Percentiles rank a stretch among this genome's conserved stretches.
Evolutionary conservation across 1,140 invertebrate genomes (phyloP).

Genomic region (Asbolus verrucosus): DNA sequence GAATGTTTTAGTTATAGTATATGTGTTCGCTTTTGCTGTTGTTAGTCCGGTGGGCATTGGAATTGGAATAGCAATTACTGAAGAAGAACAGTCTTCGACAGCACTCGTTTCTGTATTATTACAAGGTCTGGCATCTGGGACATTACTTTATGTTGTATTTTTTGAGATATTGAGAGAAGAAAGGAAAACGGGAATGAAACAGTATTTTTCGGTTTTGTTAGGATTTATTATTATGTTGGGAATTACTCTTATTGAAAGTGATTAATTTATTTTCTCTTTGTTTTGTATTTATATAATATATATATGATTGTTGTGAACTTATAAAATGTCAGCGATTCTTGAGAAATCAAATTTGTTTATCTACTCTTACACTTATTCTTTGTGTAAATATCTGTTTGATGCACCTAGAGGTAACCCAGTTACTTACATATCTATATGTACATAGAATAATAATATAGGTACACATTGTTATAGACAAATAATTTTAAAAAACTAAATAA

Average conservation of each 20-base stretch:
- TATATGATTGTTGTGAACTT: too few relatives aligned
- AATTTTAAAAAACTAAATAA: too few relatives aligned
- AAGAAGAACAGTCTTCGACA: constrained; percentile 50
- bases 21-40: constrained; percentile 68
- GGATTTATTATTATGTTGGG: constrained; percentile 85
- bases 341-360: too few relatives aligned
- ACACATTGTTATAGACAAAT: too few relatives aligned
- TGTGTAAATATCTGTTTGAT: too few relatives aligned
- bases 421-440: too few relatives aligned
- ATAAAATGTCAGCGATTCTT: too few relatives aligned
- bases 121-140: constrained; percentile 75
- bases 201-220: constrained; percentile 76
- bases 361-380: too few relatives aligned
- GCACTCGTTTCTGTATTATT: constrained; percentile 61
- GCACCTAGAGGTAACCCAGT: too few relatives aligned
- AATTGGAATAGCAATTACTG: constrained; percentile 65
- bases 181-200: constrained; percentile 72
- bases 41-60: constrained; percentile 70
- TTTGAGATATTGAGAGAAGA: constrained; percentile 75
- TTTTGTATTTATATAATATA: not conserved
- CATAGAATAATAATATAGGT: too few relatives aligned
- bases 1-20: constrained; percentile 61
- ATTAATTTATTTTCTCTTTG: constrained; percentile 41
- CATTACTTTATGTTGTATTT: constrained; percentile 76
- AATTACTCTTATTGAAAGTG: constrained; percentile 51